Base-by-base conservation (phyloP, 2,888 invertebrate species). In the Priocnemis perturbator region DNA sequence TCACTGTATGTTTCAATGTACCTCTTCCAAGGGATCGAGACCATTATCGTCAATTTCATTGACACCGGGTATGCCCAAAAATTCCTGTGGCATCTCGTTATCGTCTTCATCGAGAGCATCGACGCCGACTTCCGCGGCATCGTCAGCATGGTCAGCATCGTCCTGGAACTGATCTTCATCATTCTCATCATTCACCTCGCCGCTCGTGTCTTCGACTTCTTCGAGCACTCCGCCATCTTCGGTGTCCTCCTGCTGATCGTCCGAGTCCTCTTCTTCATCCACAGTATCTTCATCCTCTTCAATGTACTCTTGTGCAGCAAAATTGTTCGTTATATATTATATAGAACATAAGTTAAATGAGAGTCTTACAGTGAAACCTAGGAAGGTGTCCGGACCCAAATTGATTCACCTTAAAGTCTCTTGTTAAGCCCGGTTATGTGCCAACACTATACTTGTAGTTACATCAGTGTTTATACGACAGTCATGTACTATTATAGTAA, bases 11-110 rank as follows among this genome's bases (percentile, higher is more conserved):
- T 50, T 19, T 4, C 60, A 47, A 17, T 48, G 77, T 81, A 88
- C 89, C 84, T 89, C 88, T 78, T 88, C 87, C 73, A 88, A 81
- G 30, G 88, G 87, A 64, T 86, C 87, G 44, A 81, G 82, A 71
- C 84, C 86, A 64, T 86, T 81, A 30, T 85, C 83, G 48, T 86
- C 84, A 26, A 86, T 82, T 65, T 85, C 86, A 59, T 81, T 74
- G 64, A 86, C 73, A 47, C 81, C 86, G 57, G 86, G 81, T 71
- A 85, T 82, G 55, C 73, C 69, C 60, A 78, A 21, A 62, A 78
- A 84, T 64, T 87, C 82, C 17, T 85, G 79, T 45, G 83, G 82
- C 44, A 76, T 73, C 14, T 83, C 79, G 23, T 79, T 73, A 17
- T 80, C 71, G 15, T 79, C 77, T 20, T 74, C 74, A 23, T 88